A percentile compares a stretch with the other conserved stretches of the same genome.
These are phyloP conservation scores for Chymomyza amoena DNA, from an alignment of 2,888 invertebrate genomes.

Conservation along the genomic window DNA sequence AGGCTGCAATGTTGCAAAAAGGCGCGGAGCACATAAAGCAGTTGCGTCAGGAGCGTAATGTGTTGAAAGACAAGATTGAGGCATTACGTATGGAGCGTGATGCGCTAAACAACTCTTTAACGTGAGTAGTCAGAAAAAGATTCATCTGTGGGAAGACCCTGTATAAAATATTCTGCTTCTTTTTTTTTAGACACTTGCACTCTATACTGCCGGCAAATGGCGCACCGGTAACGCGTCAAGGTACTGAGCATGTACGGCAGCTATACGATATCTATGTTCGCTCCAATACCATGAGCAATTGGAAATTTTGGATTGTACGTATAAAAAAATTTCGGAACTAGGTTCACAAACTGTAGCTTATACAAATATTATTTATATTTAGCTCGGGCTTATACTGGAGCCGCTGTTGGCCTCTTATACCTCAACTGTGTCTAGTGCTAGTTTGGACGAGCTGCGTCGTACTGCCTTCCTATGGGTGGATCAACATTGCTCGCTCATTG, in stretches of 20 bases:
- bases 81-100: slow-evolving; percentile 92
- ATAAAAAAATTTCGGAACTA: too few relatives aligned
- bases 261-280: slow-evolving; percentile 96
- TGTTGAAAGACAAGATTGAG: slow-evolving; percentile 94
- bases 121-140: slow-evolving; percentile 80
- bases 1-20: slow-evolving; percentile 97
- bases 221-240: slow-evolving; percentile 93
- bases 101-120: slow-evolving; percentile 92
- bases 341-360: not conserved
- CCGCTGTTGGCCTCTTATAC: slow-evolving; percentile 95
- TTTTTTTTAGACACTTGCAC: slow-evolving; percentile 88
- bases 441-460: slow-evolving; percentile 93
- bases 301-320: slow-evolving; percentile 99
- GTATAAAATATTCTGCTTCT: not conserved
- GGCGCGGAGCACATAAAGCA: slow-evolving; percentile 97
- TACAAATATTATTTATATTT: slow-evolving; percentile 42
- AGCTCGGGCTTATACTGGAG: slow-evolving; percentile 95
- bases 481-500: slow-evolving; percentile 96
- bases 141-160: not conserved
- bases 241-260: slow-evolving; percentile 93
- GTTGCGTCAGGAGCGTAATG: slow-evolving; percentile 89
- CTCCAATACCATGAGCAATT: slow-evolving; percentile 91
- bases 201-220: slow-evolving; percentile 96
- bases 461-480: slow-evolving; percentile 96
- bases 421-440: slow-evolving; percentile 93